Percentiles rank a stretch among this genome's conserved stretches.
These are phyloP conservation scores for Chelonus formosanus DNA, from an alignment of 2,888 invertebrate species.

Conservation along the genomic window DNA sequence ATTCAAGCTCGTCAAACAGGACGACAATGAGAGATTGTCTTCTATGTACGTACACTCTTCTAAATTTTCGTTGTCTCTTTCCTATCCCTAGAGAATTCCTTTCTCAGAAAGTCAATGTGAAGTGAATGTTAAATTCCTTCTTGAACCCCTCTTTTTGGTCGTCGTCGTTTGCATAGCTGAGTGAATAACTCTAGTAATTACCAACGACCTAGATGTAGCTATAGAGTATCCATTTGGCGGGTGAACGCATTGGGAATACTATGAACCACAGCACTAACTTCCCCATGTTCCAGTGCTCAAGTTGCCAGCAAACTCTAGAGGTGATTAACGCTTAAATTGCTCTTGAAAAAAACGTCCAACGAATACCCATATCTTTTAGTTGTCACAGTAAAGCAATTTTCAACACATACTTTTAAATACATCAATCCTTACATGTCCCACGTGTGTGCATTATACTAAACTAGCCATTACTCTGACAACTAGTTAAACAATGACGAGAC, in stretches of 20 bases:
- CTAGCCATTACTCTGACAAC: too few relatives aligned
- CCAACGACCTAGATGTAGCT: conserved; percentile 50
- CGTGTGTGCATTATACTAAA: too few relatives aligned
- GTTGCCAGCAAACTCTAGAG: background rate
- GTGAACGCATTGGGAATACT: conserved; percentile 40
- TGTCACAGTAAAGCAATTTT: conserved; percentile 9
- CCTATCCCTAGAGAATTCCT: background rate
- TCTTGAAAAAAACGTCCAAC: background rate
- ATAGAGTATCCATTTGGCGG: conserved; percentile 24
- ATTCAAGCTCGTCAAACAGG: conserved; percentile 36
- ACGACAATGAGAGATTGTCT: background rate
- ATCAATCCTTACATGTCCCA: too few relatives aligned
- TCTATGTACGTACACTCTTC: background rate
- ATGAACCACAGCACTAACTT: conserved; percentile 7
- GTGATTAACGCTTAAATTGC: conserved; percentile 17
- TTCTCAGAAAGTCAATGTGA: conserved; percentile 34
- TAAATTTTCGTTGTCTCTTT: too few relatives aligned
- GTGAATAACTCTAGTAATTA: conserved; percentile 56
- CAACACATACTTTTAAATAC: background rate
- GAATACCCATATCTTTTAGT: background rate
- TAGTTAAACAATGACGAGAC: too few relatives aligned
- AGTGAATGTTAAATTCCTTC: conserved; percentile 51
- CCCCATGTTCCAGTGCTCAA: background rate
- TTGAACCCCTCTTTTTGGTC: conserved; percentile 28
- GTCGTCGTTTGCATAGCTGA: conserved; percentile 45